Evolutionary conservation across 2,888 invertebrate genomes (phyloP).

Genomic region (Campoplex nolae): DNA sequence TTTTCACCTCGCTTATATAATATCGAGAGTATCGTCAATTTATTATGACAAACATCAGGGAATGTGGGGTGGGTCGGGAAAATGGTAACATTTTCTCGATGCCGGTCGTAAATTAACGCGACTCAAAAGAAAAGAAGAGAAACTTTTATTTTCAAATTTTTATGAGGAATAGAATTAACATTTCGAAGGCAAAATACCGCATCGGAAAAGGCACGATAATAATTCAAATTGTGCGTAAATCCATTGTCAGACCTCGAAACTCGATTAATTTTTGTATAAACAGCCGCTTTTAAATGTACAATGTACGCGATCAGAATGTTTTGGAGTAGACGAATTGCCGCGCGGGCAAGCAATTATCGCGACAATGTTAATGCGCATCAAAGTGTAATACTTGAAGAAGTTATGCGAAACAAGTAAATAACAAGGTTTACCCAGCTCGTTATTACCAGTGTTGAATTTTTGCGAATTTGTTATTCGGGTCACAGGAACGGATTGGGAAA

Average conservation of each 20-base stretch:
- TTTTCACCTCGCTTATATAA: constrained; percentile 66
- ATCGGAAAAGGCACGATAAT: neutral
- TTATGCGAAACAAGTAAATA: neutral
- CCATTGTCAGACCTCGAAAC: neutral
- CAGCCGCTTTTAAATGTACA: neutral
- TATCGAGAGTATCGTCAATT: neutral
- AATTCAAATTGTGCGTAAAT: constrained; percentile 13
- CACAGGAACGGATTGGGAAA: neutral
- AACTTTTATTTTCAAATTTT: neutral
- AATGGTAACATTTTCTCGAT: neutral
- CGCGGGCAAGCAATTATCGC: neutral
- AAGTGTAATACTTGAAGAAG: neutral
- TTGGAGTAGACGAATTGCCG: neutral
- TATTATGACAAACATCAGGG: neutral
- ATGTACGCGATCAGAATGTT: neutral
- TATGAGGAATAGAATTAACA: neutral
- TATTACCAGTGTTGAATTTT: neutral
- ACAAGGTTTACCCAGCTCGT: neutral
- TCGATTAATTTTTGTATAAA: neutral
- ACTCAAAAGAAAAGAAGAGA: neutral
- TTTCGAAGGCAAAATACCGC: neutral
- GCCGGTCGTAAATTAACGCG: neutral
- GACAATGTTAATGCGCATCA: neutral
- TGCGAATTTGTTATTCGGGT: neutral
- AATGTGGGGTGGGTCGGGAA: neutral